Percentiles rank a stretch among this genome's conserved stretches.
These are phyloP conservation scores for Tylochromis polylepis DNA, from an alignment of 2,113 vertebrate genomes.

Conservation along the genomic window DNA sequence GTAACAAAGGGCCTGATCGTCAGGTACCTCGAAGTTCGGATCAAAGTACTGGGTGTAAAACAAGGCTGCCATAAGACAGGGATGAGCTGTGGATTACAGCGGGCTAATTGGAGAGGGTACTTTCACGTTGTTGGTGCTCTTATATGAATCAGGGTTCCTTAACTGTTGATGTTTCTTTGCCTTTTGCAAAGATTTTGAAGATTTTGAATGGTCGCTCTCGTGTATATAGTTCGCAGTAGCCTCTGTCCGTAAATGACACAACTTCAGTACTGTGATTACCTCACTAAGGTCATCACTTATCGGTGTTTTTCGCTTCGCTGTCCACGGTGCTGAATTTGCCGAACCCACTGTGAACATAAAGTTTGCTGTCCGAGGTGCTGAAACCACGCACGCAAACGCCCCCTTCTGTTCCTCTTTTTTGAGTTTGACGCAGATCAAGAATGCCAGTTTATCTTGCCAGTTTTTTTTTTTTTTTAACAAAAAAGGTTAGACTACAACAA, in stretches of 20 bases:
- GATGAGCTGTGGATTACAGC: conserved; percentile 68
- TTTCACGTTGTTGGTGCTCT: conserved; percentile 39
- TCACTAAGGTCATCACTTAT: background rate
- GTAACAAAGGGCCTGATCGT: conserved; percentile 62
- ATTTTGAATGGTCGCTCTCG: background rate
- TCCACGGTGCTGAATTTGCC: background rate
- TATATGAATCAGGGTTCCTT: background rate
- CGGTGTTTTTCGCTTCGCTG: background rate
- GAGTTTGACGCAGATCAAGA: background rate
- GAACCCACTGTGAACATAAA: background rate
- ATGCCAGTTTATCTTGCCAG: background rate
- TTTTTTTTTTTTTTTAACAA: background rate
- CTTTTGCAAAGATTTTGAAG: background rate
- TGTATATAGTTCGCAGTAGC: background rate
- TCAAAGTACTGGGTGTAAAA: conserved; percentile 76
- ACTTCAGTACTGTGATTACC: background rate
- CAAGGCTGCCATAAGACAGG: conserved; percentile 67
- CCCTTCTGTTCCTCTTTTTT: background rate
- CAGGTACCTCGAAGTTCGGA: conserved; percentile 62
- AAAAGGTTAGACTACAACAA: background rate
- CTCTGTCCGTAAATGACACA: background rate
- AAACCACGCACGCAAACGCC: no score
- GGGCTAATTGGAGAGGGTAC: conserved; percentile 68
- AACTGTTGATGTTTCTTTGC: background rate
- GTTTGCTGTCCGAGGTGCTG: conserved; percentile 21